phyloP scores from a whole-genome alignment of 1,140 invertebrate genomes.

The Drosophila eugracilis region DNA sequence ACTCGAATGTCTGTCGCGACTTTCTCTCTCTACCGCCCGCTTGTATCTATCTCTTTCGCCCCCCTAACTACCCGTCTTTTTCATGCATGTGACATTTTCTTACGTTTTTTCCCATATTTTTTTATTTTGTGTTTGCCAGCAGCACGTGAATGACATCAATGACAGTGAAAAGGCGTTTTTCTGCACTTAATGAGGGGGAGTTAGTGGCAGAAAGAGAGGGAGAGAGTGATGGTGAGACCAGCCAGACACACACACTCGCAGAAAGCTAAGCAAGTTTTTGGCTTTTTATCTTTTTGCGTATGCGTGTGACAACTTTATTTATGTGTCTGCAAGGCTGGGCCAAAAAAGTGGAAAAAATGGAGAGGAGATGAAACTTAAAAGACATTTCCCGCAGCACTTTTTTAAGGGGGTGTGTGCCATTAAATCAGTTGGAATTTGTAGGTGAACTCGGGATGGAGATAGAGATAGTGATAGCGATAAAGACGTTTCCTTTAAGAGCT shows the following conservation, averaged over 20 bases:
- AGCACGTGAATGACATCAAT: slow-evolving; percentile 79
- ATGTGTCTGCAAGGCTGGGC: slow-evolving; percentile 74
- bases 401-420: slow-evolving; percentile 51
- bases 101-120: slow-evolving; percentile 8
- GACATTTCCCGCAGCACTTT: slow-evolving; percentile 56
- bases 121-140: slow-evolving; percentile 31
- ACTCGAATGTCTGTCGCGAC: slow-evolving; percentile 79
- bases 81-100: slow-evolving; percentile 32
- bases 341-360: slow-evolving; percentile 35
- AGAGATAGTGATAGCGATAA: slow-evolving; percentile 27
- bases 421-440: slow-evolving; percentile 54
- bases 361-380: slow-evolving; percentile 69
- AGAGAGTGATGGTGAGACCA: slow-evolving; percentile 2
- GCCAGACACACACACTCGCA: slow-evolving; percentile 7
- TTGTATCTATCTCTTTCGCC: background rate
- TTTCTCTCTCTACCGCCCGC: slow-evolving; percentile 26
- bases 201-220: slow-evolving; percentile 10
- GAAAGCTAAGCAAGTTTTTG: slow-evolving; percentile 58
- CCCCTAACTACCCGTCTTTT: slow-evolving; percentile 5
- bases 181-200: slow-evolving; percentile 71
- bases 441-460: slow-evolving; percentile 36
- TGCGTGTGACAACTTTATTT: slow-evolving; percentile 80
- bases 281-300: slow-evolving; percentile 61
- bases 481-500: slow-evolving; percentile 39
- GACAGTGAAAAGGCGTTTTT: slow-evolving; percentile 79